Base-by-base conservation (phyloP, 1,140 invertebrate species). In the Drosophila ironensis region DNA sequence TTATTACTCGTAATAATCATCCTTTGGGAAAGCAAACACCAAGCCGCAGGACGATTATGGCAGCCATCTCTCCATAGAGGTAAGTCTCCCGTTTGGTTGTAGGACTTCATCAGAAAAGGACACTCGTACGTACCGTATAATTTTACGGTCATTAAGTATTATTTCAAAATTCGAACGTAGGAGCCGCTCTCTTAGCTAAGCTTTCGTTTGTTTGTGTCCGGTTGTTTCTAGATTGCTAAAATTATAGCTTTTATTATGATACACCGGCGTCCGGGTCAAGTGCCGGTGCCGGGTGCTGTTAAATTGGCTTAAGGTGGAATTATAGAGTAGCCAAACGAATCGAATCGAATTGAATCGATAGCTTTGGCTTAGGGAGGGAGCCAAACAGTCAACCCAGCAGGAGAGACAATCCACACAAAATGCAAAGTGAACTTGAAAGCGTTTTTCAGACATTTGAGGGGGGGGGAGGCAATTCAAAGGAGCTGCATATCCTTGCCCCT, bases 141-240 rank as follows among this genome's bases (percentile, higher is more conserved):
- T 87, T 86, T 86, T 80, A 86, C 81, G 81, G 80, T 60, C 81
- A 86, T 86, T 86, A 87, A 75, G 70, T 86, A 81, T 86, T 87
- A 86, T 86, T 87, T 86, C 45, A 72, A 80, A 87, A 80, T 86
- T n/a, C 81, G 60, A 74, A 70, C 19, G n/a, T n/a, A n/a, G 22
- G 14, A 33, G 37, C 24, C 46, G 30, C 41, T 41, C 48, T 41
- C 30, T 12, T 4, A 14, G 30, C 46, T 73, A 74, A 80, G 74
- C 70, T 60, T 67, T 60, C 69, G 72, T 81, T 76, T 72, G 60
- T 48, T 59, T 56, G 70, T 80, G 76, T 82, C 78, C 80, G 60
- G 73, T n/a, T 47, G 30, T 47, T 57, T 40, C 50, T 68, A 68
- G 61, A 82, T 80, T 75, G 71, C 66, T 75, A 24, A 80, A 86